Percentiles rank a stretch among this genome's conserved stretches.
phyloP scores from a whole-genome alignment of 2,797 vertebrate species.

The Uromys caudimaculatus region DNA sequence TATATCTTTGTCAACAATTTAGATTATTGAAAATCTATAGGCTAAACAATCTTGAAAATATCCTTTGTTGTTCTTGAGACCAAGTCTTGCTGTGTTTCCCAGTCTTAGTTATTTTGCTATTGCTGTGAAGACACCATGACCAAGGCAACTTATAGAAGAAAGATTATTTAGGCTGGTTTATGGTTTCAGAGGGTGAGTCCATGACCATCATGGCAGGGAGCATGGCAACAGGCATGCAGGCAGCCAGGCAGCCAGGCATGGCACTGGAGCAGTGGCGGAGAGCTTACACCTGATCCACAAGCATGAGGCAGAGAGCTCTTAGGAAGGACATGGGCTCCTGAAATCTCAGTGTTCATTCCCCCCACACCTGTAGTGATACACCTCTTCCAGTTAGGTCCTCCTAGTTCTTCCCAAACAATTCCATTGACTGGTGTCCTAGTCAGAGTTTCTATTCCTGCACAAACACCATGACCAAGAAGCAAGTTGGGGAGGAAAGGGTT shows the following conservation, averaged over 20 bases:
- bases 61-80: not conserved
- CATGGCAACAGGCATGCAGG: not conserved
- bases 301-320: not conserved
- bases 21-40: constrained; percentile 5
- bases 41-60: not conserved
- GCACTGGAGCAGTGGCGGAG: not conserved
- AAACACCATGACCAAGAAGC: not conserved
- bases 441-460: not conserved
- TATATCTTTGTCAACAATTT: not conserved
- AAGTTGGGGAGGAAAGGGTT: not conserved
- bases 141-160: not conserved
- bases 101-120: not conserved
- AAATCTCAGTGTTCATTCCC: not conserved
- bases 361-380: not conserved
- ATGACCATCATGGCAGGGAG: not conserved
- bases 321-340: not conserved
- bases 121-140: not conserved
- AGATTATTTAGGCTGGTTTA: not conserved
- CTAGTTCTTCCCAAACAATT: not conserved
- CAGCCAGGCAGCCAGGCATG: not conserved
- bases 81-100: not conserved
- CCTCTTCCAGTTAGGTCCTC: not conserved
- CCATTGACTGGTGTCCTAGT: not conserved
- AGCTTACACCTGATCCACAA: too few species aligned
- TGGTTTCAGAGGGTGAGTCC: not conserved